Evolutionary conservation across 2,888 invertebrate species (phyloP), one percentile per base, ranked within the genome.

Genomic region (Chymomyza fuscimana): DNA sequence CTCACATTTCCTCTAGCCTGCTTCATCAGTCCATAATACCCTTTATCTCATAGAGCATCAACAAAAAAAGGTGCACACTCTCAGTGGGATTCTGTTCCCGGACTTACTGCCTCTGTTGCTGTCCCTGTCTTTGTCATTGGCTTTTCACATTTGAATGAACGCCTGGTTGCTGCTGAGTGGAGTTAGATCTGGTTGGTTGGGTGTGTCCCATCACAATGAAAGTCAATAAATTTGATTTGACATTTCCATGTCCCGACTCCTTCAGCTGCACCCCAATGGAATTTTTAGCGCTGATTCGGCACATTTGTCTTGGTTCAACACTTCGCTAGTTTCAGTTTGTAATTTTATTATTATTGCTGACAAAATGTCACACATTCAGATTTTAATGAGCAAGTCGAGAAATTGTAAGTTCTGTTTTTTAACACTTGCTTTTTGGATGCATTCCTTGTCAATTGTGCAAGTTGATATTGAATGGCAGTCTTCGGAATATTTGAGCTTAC

Each of bases 221-320:
- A 87, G 84, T 85, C 85, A 87, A 85, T 85, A 85, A 87, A 85
- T 86, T 85, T 85, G 86, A 85, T 88, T 81, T 87, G 88, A 87
- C 85, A 85, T 79, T 81, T 77, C 72, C 76, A 73, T 65, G 60
- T 64, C 12, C 19, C 22, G 25, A 29, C 59, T 25, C 60, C 65
- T 59, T 25, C 29, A 9, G 67, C 64, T 46, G 40, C 40, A 12
- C 40, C 9, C 36, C 60, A 40, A 22, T 61, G 15, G 32, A 51
- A 67, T 73, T 83, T 46, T 69, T 78, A 73, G 59, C 70, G 82
- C 83, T 87, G 86, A 83, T 69, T 87, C 73, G 70, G 87, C 83
- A 82, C 73, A 78, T 85, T 87, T 68, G 61, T 67, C 77, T 77
- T 72, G 69, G 73, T 74, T 75, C 81, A 51, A 60, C 66, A 66